Evolutionary conservation across 2,113 vertebrate species (phyloP).

Genomic region (Ictidomys tridecemlineatus): DNA sequence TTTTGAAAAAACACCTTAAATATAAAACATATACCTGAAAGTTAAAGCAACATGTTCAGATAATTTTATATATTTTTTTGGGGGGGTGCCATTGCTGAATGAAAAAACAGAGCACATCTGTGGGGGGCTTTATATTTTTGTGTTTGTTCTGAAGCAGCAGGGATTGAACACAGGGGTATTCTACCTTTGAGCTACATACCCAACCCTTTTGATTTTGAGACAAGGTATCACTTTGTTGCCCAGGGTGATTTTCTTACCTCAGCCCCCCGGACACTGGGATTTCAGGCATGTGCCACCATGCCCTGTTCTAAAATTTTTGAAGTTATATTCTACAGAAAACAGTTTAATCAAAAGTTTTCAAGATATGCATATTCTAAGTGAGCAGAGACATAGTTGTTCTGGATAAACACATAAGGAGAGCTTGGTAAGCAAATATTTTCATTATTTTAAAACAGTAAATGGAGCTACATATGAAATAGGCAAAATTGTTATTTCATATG

Average conservation of each 20-base stretch:
- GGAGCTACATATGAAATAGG: not conserved
- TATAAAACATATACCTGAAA: not conserved
- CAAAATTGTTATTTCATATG: not conserved
- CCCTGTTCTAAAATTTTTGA: not conserved
- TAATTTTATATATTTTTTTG: not conserved
- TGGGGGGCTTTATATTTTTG: not conserved
- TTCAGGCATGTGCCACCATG: not conserved
- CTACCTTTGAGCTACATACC: not conserved
- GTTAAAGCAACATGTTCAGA: not conserved
- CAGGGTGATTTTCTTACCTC: not conserved
- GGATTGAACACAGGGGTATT: not conserved
- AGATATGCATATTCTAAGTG: not conserved
- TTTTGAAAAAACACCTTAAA: not conserved
- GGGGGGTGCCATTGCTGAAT: not conserved
- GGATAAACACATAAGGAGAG: constrained; percentile 26
- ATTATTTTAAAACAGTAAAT: not conserved
- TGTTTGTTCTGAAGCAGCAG: not conserved
- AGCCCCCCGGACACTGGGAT: not conserved
- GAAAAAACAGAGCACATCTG: not conserved
- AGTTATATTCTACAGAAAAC: not conserved
- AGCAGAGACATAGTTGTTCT: constrained; percentile 41
- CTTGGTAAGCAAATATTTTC: not conserved
- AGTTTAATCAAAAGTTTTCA: not conserved
- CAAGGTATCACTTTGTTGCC: not conserved
- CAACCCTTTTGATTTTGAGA: not conserved